Evolutionary conservation across 2,797 vertebrate genomes (phyloP).

Genomic region (Melanotaenia nigrans): DNA sequence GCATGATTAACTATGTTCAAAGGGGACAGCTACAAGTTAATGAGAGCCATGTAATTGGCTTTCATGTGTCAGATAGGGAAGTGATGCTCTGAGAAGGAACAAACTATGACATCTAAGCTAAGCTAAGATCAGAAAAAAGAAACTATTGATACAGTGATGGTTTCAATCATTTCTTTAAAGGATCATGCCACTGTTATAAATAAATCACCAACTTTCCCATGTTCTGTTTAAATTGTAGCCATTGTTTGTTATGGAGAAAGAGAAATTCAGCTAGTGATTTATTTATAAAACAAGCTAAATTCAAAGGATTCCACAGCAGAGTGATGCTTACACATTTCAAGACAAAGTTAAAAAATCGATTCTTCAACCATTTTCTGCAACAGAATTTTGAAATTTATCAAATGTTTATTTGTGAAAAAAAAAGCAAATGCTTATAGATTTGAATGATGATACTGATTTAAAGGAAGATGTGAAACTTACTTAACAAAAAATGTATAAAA

Average conservation of each 20-base stretch:
- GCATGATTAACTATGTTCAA: constrained; percentile 73
- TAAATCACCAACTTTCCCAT: background rate
- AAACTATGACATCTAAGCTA: constrained; percentile 8
- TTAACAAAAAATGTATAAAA: background rate
- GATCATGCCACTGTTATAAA: background rate
- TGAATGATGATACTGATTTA: no score
- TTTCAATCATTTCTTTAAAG: background rate
- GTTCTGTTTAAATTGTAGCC: background rate
- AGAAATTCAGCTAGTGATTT: background rate
- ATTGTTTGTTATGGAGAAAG: background rate
- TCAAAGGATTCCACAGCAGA: background rate
- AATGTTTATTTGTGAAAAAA: no score
- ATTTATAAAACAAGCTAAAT: background rate
- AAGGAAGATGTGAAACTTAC: background rate
- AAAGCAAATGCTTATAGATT: no score
- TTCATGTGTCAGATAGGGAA: constrained; percentile 46
- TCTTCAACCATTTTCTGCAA: no score
- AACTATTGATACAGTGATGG: background rate
- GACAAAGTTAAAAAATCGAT: background rate
- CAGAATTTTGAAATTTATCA: no score
- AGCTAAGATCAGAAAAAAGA: background rate
- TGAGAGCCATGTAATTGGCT: constrained; percentile 68
- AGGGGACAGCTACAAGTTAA: constrained; percentile 64
- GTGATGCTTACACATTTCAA: background rate
- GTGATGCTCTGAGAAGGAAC: constrained; percentile 19